Evolutionary conservation across 2,888 invertebrate genomes (phyloP).

Genomic region (Cryptocephalus moraei): DNA sequence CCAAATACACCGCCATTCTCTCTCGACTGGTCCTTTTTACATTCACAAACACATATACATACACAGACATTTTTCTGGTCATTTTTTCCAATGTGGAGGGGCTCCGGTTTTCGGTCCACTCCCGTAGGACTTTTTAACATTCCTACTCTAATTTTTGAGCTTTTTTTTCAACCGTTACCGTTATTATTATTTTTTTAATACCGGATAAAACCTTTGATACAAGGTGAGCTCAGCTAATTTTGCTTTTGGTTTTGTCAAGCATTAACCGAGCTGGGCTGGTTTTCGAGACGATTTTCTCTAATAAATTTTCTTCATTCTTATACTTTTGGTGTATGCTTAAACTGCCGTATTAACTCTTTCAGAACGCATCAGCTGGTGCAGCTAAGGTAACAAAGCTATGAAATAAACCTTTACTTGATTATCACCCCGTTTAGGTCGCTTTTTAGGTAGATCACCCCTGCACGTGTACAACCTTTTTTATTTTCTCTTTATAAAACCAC

Average conservation of each 20-base stretch:
- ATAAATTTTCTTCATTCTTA: too few species aligned
- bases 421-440: too few species aligned
- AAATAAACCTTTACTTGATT: background rate
- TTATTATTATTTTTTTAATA: conserved; percentile 8
- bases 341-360: conserved; percentile 8
- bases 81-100: conserved; percentile 1
- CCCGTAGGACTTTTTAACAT: too few species aligned
- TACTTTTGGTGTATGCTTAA: too few species aligned
- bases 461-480: background rate
- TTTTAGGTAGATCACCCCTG: too few species aligned
- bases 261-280: background rate
- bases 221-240: conserved; percentile 19
- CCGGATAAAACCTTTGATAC: conserved; percentile 13
- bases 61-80: background rate
- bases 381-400: conserved; percentile 16
- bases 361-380: conserved; percentile 18
- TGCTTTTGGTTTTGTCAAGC: conserved; percentile 4
- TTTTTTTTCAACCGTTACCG: conserved; percentile 5
- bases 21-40: background rate
- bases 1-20: conserved; percentile 9
- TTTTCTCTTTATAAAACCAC: background rate
- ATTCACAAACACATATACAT: background rate
- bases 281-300: background rate
- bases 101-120: too few species aligned
- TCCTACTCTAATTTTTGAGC: conserved; percentile 5